Percentiles rank a stretch among this genome's conserved stretches.
phyloP scores from a whole-genome alignment of 2,888 invertebrate genomes.

The Lapara coniferarum region DNA sequence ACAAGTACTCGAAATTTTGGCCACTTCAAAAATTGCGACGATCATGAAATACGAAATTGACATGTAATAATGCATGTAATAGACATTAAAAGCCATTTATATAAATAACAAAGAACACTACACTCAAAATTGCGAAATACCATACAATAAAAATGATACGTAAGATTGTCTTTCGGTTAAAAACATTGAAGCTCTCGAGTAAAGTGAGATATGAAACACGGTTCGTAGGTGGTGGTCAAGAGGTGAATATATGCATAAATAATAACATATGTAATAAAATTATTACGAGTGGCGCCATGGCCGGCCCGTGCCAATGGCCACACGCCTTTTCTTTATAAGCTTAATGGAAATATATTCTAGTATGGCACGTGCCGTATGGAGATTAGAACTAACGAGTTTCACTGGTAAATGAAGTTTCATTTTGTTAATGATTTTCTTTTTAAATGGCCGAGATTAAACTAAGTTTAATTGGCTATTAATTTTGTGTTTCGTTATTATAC shows the following conservation, averaged over 20 bases:
- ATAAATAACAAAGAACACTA: neutral
- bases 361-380: slow-evolving; percentile 16
- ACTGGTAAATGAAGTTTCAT: slow-evolving; percentile 11
- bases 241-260: slow-evolving; percentile 31
- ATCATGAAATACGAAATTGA: neutral
- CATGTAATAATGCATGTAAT: slow-evolving; percentile 4
- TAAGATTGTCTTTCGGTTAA: slow-evolving; percentile 4
- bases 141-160: neutral
- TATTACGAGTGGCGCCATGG: slow-evolving; percentile 26
- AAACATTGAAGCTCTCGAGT: slow-evolving; percentile 19
- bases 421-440: slow-evolving; percentile 6
- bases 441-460: slow-evolving; percentile 1
- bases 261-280: slow-evolving; percentile 30
- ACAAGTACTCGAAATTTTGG: neutral
- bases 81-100: neutral
- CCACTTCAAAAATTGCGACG: neutral
- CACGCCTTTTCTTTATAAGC: slow-evolving; percentile 24
- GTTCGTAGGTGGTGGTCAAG: slow-evolving; percentile 31
- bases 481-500: neutral
- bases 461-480: slow-evolving; percentile 15
- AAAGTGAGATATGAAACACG: slow-evolving; percentile 27
- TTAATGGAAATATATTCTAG: slow-evolving; percentile 19
- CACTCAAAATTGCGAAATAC: slow-evolving; percentile 1
- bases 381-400: slow-evolving; percentile 20
- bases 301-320: slow-evolving; percentile 21